Conservation (phyloP, 1,140 invertebrate genomes). For the Bombus huntii region DNA sequence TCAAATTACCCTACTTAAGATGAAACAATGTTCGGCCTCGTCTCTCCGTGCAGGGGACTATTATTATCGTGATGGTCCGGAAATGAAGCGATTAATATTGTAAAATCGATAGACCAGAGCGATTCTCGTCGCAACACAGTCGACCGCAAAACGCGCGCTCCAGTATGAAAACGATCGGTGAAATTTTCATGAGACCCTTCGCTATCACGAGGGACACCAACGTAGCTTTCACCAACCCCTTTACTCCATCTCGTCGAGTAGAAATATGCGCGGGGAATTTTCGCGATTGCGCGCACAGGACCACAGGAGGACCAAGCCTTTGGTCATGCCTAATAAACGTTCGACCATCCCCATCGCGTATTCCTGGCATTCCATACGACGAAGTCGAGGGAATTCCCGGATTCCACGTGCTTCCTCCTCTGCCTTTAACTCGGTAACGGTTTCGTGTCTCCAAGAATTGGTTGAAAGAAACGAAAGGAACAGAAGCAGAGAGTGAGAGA, state of each 20-base stretch:
- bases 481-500: not conserved
- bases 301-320: not conserved
- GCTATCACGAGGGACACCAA: not conserved
- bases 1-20: too few relatives aligned
- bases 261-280: constrained; percentile 21
- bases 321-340: constrained; percentile 63
- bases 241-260: not conserved
- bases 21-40: too few relatives aligned
- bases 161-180: constrained; percentile 52
- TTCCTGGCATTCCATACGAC: constrained; percentile 50
- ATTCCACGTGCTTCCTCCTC: constrained; percentile 32
- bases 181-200: constrained; percentile 50
- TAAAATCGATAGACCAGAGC: constrained; percentile 4
- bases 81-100: constrained; percentile 38
- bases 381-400: constrained; percentile 48
- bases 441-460: not conserved
- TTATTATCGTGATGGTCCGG: not conserved
- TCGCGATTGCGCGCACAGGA: not conserved
- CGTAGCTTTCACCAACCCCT: not conserved
- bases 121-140: not conserved
- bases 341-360: constrained; percentile 43
- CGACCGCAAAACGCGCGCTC: constrained; percentile 7
- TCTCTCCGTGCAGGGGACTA: too few relatives aligned
- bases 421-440: constrained; percentile 33
- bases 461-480: constrained; percentile 23